These are phyloP conservation scores for Tragelaphus oryx DNA, from an alignment of 2,797 vertebrate genomes.

Conservation along the genomic window DNA sequence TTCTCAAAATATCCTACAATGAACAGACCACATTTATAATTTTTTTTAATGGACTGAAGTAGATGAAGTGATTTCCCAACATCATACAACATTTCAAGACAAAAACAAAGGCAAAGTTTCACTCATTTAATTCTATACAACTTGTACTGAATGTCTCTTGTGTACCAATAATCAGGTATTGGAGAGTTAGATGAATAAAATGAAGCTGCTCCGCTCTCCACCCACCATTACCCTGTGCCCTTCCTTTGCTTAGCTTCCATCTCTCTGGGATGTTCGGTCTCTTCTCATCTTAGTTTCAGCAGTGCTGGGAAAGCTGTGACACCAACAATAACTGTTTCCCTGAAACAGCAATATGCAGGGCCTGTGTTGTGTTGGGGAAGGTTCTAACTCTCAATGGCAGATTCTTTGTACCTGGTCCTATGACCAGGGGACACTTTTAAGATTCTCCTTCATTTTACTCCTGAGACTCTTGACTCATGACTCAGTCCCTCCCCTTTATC, in stretches of 20 bases:
- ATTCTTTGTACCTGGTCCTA: neutral
- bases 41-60: neutral
- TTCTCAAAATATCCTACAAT: neutral
- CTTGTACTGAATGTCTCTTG: neutral
- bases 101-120: neutral
- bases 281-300: no score
- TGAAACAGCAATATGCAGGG: neutral
- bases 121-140: neutral
- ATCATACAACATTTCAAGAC: neutral
- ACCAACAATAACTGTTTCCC: neutral
- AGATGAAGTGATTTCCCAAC: neutral
- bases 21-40: neutral
- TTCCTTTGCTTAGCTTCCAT: neutral
- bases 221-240: rapidly evolving
- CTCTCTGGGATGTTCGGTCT: neutral
- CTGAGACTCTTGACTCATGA: neutral
- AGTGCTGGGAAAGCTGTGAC: neutral
- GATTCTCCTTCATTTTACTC: neutral
- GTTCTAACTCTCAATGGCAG: neutral
- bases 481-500: neutral
- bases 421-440: neutral
- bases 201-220: neutral
- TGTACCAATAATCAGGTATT: neutral
- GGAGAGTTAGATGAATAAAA: neutral
- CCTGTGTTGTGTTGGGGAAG: neutral